These are phyloP conservation scores for Montipora capricornis DNA, from an alignment of 64 coral and sea anemone genomes.

Conservation along the genomic window DNA sequence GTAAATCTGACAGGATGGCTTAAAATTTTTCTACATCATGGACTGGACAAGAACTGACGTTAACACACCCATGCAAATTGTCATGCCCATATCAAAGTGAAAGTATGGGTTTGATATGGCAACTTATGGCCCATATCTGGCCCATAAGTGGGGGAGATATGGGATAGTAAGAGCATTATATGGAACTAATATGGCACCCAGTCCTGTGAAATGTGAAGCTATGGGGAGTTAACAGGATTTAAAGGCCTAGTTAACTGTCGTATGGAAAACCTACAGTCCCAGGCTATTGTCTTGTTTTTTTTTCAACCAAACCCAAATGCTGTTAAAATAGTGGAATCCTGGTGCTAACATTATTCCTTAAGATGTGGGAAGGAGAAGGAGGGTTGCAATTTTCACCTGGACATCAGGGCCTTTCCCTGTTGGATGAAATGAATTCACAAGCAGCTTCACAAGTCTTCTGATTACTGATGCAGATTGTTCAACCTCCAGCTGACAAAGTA, in stretches of 20 bases:
- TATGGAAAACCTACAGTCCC: neutral
- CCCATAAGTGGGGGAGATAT: neutral
- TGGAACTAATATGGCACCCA: neutral
- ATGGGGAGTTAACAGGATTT: neutral
- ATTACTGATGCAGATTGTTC: conserved; percentile 78
- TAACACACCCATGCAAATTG: too few relatives aligned
- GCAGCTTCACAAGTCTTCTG: conserved; percentile 89
- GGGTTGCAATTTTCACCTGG: conserved; percentile 53
- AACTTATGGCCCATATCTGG: neutral
- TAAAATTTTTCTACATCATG: too few relatives aligned
- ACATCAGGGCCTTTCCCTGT: conserved; percentile 70
- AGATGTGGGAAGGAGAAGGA: neutral
- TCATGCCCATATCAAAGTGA: neutral
- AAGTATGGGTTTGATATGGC: conserved; percentile 27
- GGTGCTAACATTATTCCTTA: too few relatives aligned
- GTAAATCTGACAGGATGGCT: too few relatives aligned
- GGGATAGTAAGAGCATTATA: neutral
- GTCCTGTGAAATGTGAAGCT: neutral
- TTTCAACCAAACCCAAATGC: too few relatives aligned
- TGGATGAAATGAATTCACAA: conserved; percentile 97
- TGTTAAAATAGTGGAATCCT: too few relatives aligned
- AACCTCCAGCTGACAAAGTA: conserved; percentile 86
- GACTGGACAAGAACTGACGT: too few relatives aligned
- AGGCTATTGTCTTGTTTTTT: too few relatives aligned
- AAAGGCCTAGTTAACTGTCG: neutral